Evolutionary conservation across 2,888 invertebrate genomes (phyloP).

Genomic region (Pyrocoelia pectoralis): DNA sequence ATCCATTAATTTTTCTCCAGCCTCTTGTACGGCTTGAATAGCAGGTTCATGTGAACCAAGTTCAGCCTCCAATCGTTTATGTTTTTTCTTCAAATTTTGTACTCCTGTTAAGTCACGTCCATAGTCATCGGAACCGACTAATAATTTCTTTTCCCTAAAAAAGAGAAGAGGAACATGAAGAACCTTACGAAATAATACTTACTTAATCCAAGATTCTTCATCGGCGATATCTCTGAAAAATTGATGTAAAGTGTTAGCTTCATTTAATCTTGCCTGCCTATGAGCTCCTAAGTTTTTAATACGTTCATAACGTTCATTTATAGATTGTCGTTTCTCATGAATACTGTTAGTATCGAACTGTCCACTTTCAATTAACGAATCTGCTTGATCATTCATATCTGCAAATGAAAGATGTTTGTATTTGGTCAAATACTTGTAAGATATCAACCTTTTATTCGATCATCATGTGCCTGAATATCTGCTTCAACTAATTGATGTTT

Average conservation of each 20-base stretch:
- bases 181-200: constrained; percentile 46
- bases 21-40: constrained; percentile 91
- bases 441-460: constrained; percentile 78
- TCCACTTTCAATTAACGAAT: constrained; percentile 93
- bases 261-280: constrained; percentile 89
- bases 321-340: constrained; percentile 91
- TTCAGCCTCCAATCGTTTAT: constrained; percentile 98
- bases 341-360: constrained; percentile 98
- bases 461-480: constrained; percentile 96
- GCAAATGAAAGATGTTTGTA: constrained; percentile 43
- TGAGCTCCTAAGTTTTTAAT: constrained; percentile 92
- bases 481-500: constrained; percentile 98
- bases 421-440: no score
- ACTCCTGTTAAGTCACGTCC: constrained; percentile 98
- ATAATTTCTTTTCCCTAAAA: constrained; percentile 91
- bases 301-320: constrained; percentile 96
- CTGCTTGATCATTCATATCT: constrained; percentile 96
- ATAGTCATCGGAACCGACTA: constrained; percentile 98
- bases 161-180: neutral
- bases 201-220: constrained; percentile 99
- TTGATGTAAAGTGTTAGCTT: constrained; percentile 97
- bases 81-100: constrained; percentile 98
- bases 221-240: constrained; percentile 99
- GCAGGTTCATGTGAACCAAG: constrained; percentile 97
- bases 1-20: constrained; percentile 91